Conservation (phyloP, 2,113 vertebrate species). For the Xiphophorus couchianus region DNA sequence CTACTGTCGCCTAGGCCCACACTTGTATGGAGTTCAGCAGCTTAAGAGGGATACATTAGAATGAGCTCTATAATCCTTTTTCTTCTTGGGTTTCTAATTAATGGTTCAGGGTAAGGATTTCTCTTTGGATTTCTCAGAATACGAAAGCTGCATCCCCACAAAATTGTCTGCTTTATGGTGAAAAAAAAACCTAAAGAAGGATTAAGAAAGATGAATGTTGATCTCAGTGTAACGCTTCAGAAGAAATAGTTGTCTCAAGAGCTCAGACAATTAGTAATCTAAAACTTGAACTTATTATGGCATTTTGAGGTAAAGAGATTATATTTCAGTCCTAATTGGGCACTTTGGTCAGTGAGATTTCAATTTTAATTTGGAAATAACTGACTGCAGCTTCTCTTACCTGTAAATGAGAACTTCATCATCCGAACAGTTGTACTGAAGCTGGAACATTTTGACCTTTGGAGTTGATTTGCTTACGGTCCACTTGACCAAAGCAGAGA, state of each 20-base stretch:
- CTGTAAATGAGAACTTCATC: conserved; percentile 99
- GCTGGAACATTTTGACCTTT: conserved; percentile 98
- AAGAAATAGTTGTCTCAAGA: conserved; percentile 25
- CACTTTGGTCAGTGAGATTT: conserved; percentile 7
- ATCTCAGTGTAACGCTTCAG: conserved; percentile 30
- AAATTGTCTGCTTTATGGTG: conserved; percentile 10
- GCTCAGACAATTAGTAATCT: conserved; percentile 22
- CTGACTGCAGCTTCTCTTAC: conserved; percentile 72
- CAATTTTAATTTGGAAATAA: neutral
- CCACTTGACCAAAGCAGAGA: conserved; percentile 94
- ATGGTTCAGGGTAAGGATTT: conserved; percentile 61
- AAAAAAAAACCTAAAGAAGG: conserved; percentile 18
- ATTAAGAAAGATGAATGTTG: conserved; percentile 39
- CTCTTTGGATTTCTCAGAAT: conserved; percentile 40
- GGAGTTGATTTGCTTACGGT: conserved; percentile 92
- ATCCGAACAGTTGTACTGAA: conserved; percentile 97
- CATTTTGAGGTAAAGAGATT: conserved; percentile 18
- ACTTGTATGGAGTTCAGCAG: conserved; percentile 52
- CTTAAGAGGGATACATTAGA: conserved; percentile 55
- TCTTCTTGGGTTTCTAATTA: conserved; percentile 65
- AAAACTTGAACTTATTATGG: neutral
- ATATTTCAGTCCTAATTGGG: neutral
- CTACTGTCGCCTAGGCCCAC: conserved; percentile 32
- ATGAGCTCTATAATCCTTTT: conserved; percentile 56
- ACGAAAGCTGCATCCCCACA: conserved; percentile 13